Base-by-base conservation (phyloP, 35 echinoderm and acorn worm genomes). In the Hemicentrotus pulcherrimus region DNA sequence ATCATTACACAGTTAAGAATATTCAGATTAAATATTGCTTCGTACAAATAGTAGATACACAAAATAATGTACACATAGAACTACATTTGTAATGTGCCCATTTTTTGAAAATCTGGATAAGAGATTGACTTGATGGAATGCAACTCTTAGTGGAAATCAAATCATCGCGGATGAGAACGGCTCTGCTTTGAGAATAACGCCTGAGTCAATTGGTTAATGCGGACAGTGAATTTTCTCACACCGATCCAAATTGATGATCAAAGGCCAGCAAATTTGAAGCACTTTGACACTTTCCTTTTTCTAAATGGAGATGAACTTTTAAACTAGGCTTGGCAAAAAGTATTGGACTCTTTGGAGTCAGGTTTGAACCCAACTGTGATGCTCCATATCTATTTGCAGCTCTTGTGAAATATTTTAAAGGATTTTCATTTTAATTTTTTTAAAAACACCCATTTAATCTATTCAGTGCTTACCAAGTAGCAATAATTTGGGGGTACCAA, bases 201-300 rank as follows among this genome's bases (percentile, higher is more conserved):
- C 50, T 10, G 15, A 55, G 50, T 55, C 65, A 78, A 78, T 78
- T 78, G 65, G 65, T 78, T 78, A 78, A 78, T 78, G 65, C 65
- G 65, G 65, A 78, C 22, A n/a, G 65, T 78, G 65, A 78, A 78
- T 78, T 78, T 78, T 78, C 65, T 28, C 65, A 78, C 65, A 78
- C 65, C 65, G 50, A 78, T 78, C 65, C 18, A 78, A 78, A 78
- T 78, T 78, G 65, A 78, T 78, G 65, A 7, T 78, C 65, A 78
- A 78, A 78, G 28, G 65, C 22, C 22, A 78, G 65, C 19, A 78
- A 59, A 78, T 78, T 78, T 78, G 28, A 4, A 78, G 28, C 65
- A 78, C 22, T 78, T 78, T 78, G 65, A 78, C 19, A 28, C 22
- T n/a, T 78, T 78, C 22, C 65, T 28, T 78, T 78, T 78, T 78